Base-by-base conservation (phyloP, 2,888 invertebrate species). In the Oscheius onirici region DNA sequence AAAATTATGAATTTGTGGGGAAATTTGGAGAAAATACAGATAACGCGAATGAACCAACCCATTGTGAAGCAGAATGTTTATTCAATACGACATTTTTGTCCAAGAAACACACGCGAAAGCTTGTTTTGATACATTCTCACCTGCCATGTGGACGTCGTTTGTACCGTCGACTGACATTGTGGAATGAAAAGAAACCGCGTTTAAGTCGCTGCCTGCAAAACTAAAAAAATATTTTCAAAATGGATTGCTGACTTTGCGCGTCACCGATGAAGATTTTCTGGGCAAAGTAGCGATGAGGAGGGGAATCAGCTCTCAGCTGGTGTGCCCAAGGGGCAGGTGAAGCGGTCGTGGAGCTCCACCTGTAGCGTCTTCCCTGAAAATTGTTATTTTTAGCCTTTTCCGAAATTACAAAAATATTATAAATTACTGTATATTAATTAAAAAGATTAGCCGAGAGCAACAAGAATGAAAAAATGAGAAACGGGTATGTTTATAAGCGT, bases 281-380 rank as follows among this genome's bases (percentile, higher is more conserved):
- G 28, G 63, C 63, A 20, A 63, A 63, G 46, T 49, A 63, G 17
- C 63, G 63, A 46, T 63, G 63, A 17, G 46, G 63, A 46, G 63
- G 28, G n/a, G 63, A 26, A n/a, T 63, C 63, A 46, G 63, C 63
- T 46, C 26, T 26, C 13, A 63, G 63, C 63, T 63, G 63, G 26
- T 44, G 24, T 49, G 63, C 63, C 63, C 63, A 63, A 26, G 49
- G 63, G 49, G 63, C 49, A 46, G 63, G 49, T 26, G 46, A 46
- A 13, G 49, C 20, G 8, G 49, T 28, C n/a, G 49, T 26, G 26
- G 26, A 49, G 26, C 49, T 55, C 67, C 67, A 68, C 17, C 67
- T 54, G 55, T 68, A 68, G 5, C 55, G 51, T 22, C 46, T 41
- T 24, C 63, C 63, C 63, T 63, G 34, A 49, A 63, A 34, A 3